Evolutionary conservation across 2,888 invertebrate genomes (phyloP).

Genomic region (Acutogordius australiensis): DNA sequence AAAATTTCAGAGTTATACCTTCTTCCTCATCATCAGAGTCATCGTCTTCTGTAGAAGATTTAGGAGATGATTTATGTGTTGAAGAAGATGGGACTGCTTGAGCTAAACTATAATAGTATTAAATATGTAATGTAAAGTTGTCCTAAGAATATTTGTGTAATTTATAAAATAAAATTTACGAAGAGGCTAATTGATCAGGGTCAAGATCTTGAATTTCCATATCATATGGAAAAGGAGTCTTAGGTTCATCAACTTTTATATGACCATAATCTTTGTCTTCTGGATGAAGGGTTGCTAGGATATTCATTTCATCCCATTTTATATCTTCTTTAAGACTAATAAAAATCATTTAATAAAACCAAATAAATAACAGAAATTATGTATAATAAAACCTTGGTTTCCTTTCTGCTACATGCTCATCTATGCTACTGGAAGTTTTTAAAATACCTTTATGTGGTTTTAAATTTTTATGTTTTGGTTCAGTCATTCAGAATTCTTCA

Average conservation of each 20-base stretch:
- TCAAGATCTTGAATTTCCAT: neutral
- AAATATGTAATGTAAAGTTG: too few species aligned
- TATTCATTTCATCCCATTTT: constrained; percentile 94
- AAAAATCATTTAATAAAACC: too few species aligned
- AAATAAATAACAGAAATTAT: too few species aligned
- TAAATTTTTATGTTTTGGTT: too few species aligned
- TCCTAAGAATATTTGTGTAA: neutral
- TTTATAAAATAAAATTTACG: neutral
- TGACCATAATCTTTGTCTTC: constrained; percentile 93
- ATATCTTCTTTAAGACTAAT: constrained; percentile 25
- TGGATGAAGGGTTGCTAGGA: constrained; percentile 83
- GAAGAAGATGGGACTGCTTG: too few species aligned
- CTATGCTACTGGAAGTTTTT: neutral
- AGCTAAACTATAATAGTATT: too few species aligned
- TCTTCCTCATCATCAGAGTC: neutral
- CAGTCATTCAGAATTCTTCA: too few species aligned
- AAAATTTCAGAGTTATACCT: too few species aligned
- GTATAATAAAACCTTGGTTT: neutral
- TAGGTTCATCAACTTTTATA: constrained; percentile 40
- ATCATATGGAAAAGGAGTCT: constrained; percentile 4
- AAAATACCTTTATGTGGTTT: constrained; percentile 2
- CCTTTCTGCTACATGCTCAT: neutral
- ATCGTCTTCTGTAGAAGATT: neutral
- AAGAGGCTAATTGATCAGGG: neutral
- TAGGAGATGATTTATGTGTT: neutral